A percentile compares a stretch with the other conserved stretches of the same genome.
Conservation (phyloP, 1,140 invertebrate genomes). For the Meloidogyne floridensis region DNA sequence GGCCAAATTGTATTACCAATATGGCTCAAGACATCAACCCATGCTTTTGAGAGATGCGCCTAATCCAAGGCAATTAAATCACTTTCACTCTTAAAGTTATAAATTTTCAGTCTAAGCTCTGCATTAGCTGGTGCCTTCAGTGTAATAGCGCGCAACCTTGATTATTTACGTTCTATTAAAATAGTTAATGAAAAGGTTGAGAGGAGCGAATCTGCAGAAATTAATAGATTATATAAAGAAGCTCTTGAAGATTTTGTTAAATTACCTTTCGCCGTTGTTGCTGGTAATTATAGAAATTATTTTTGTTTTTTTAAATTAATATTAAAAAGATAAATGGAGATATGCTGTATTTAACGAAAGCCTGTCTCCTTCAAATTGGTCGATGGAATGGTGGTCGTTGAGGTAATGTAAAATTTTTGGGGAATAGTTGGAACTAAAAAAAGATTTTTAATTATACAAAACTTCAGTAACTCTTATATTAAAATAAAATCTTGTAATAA, state of each 20-base stretch:
- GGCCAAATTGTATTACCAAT: conserved; percentile 54
- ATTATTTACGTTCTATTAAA: conserved; percentile 51
- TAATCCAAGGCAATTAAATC: conserved; percentile 38
- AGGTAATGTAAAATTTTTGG: conserved; percentile 23
- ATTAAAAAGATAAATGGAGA: conserved; percentile 45
- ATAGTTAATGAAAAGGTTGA: conserved; percentile 32
- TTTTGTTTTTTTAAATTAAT: background rate
- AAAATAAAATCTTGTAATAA: too few species aligned
- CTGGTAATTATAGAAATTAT: conserved; percentile 2
- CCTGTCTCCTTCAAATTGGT: conserved; percentile 40
- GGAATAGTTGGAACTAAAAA: too few species aligned
- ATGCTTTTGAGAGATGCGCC: conserved; percentile 41
- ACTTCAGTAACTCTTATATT: too few species aligned
- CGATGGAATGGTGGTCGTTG: conserved; percentile 48
- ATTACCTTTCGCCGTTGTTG: conserved; percentile 47
- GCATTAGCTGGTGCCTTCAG: conserved; percentile 48
- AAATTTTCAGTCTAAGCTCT: conserved; percentile 18
- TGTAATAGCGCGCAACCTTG: conserved; percentile 43
- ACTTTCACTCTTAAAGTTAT: too few species aligned
- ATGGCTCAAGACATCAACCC: conserved; percentile 44
- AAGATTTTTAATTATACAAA: too few species aligned
- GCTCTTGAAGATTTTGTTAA: conserved; percentile 47
- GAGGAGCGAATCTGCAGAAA: conserved; percentile 25
- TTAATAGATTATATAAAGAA: conserved; percentile 48
- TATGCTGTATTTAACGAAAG: conserved; percentile 45